Evolutionary conservation across 2,888 invertebrate species (phyloP).

Genomic region (Melieria picta): DNA sequence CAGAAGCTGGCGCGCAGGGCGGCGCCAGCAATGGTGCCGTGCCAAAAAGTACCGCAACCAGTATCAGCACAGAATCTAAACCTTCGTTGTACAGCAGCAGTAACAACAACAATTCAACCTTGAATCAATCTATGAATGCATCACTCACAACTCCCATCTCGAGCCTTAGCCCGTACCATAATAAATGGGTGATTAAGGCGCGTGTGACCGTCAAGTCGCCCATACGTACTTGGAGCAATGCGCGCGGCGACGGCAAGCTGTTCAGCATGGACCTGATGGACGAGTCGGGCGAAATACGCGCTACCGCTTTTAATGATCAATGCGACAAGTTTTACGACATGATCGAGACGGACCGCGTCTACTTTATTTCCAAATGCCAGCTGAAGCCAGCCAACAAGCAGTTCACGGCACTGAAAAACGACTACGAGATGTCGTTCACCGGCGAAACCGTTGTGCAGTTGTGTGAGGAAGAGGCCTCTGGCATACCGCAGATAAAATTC

Average conservation of each 20-base stretch:
- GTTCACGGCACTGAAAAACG: conserved; percentile 84
- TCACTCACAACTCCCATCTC: conserved; percentile 73
- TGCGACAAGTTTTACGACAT: conserved; percentile 90
- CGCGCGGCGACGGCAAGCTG: conserved; percentile 91
- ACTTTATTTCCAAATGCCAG: conserved; percentile 83
- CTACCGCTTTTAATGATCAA: conserved; percentile 87
- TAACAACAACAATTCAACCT: conserved; percentile 44
- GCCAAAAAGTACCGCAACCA: conserved; percentile 39
- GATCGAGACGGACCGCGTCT: conserved; percentile 89
- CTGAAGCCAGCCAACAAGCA: conserved; percentile 96
- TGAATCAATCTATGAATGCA: conserved; percentile 62
- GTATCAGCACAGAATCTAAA: conserved; percentile 38
- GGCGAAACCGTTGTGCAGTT: conserved; percentile 75
- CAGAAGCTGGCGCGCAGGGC: conserved; percentile 50
- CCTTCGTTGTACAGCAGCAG: conserved; percentile 34
- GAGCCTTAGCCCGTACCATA: conserved; percentile 92
- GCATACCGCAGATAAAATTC: conserved; percentile 81
- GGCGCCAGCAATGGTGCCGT: conserved; percentile 38
- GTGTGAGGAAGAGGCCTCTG: conserved; percentile 68
- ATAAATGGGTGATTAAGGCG: conserved; percentile 93
- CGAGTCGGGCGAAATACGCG: conserved; percentile 92
- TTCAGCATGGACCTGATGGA: conserved; percentile 94
- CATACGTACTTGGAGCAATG: conserved; percentile 90
- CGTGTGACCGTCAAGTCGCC: conserved; percentile 84
- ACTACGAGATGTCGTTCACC: conserved; percentile 94